Evolutionary conservation across 1,140 invertebrate species (phyloP).

Genomic region (Pararge aegeria): DNA sequence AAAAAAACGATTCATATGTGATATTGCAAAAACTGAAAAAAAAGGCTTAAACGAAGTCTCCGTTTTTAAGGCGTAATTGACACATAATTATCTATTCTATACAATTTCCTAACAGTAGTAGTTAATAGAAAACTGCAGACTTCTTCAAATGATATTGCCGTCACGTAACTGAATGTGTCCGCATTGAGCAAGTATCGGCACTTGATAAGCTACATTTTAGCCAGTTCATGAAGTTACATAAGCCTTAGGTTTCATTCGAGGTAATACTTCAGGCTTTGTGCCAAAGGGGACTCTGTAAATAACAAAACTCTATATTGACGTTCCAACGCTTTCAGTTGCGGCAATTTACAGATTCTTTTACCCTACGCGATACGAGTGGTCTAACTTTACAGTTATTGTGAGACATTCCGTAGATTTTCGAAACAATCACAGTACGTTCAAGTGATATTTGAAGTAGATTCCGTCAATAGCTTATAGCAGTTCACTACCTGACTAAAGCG

Average conservation of each 20-base stretch:
- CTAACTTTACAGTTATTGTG: background rate
- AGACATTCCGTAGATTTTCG: background rate
- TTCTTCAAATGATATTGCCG: slow-evolving; percentile 33
- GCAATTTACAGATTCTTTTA: slow-evolving; percentile 7
- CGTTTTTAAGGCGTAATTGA: too few species aligned
- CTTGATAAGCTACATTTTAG: slow-evolving; percentile 25
- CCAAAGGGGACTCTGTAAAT: slow-evolving; percentile 27
- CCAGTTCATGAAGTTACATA: slow-evolving; percentile 26
- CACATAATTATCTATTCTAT: too few species aligned
- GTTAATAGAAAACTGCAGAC: slow-evolving; percentile 49
- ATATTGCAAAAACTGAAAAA: too few species aligned
- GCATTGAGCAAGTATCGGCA: slow-evolving; percentile 12
- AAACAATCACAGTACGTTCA: background rate
- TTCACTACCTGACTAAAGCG: too few species aligned
- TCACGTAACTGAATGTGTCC: slow-evolving; percentile 41
- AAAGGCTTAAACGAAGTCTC: too few species aligned
- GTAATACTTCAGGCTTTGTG: slow-evolving; percentile 30
- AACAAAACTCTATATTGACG: slow-evolving; percentile 22
- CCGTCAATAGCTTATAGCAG: too few species aligned
- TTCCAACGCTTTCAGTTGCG: slow-evolving; percentile 4
- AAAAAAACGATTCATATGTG: too few species aligned
- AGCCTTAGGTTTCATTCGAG: slow-evolving; percentile 26
- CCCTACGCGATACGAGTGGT: background rate
- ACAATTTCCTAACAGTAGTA: too few species aligned
- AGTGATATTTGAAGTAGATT: background rate